Evolutionary conservation across 2,113 vertebrate genomes (phyloP).

Genomic region (Barbus barbus): DNA sequence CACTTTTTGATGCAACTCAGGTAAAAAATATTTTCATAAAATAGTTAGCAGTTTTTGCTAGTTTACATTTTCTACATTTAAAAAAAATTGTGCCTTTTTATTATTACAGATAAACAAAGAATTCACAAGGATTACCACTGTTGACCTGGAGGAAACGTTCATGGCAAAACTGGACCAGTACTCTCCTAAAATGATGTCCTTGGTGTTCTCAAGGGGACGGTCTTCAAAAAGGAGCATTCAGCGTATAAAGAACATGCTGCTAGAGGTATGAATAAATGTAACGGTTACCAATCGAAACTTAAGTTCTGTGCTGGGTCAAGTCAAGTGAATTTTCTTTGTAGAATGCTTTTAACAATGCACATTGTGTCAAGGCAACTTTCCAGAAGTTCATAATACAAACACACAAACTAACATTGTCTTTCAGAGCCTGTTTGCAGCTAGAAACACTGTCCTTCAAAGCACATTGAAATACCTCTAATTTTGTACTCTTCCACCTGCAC

Average conservation of each 20-base stretch:
- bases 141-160: not conserved
- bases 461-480: too few relatives aligned
- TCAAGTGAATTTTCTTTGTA: too few relatives aligned
- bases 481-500: too few relatives aligned
- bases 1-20: constrained; percentile 34
- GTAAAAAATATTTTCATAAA: not conserved
- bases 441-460: too few relatives aligned
- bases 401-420: too few relatives aligned
- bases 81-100: too few relatives aligned
- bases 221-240: not conserved
- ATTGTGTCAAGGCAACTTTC: too few relatives aligned
- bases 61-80: not conserved
- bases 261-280: not conserved
- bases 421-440: too few relatives aligned
- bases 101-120: constrained; percentile 10
- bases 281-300: too few relatives aligned
- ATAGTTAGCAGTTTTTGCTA: not conserved
- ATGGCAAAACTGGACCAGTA: not conserved
- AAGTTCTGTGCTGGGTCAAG: not conserved
- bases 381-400: too few relatives aligned
- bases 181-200: not conserved
- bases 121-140: constrained; percentile 7
- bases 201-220: not conserved
- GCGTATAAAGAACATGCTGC: not conserved
- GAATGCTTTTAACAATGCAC: too few relatives aligned